Conservation (phyloP, 1,140 invertebrate genomes). For the Aplysia californica region DNA sequence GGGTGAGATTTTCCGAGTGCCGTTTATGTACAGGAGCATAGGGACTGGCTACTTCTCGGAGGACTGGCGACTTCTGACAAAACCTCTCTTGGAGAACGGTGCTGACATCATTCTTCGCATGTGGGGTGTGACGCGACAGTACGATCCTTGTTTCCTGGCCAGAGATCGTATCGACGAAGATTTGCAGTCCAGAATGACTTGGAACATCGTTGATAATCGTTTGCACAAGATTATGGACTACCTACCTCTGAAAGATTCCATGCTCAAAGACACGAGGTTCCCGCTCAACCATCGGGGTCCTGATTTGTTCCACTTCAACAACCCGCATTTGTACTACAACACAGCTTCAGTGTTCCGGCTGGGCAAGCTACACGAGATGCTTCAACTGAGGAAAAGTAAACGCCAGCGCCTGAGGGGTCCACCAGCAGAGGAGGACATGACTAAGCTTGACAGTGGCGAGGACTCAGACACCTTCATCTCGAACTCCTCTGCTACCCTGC, state of each 20-base stretch:
- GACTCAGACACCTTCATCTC: too few species aligned
- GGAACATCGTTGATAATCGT: neutral
- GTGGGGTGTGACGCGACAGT: conserved; percentile 7
- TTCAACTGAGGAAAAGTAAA: neutral
- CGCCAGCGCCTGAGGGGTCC: too few species aligned
- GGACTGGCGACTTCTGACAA: conserved; percentile 6
- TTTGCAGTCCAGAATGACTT: neutral
- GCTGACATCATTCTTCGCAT: conserved; percentile 8
- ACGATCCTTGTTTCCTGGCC: neutral
- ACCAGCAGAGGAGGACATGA: too few species aligned
- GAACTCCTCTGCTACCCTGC: too few species aligned
- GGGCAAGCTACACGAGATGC: neutral
- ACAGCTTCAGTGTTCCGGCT: neutral
- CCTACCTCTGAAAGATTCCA: conserved; percentile 2
- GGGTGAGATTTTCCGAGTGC: conserved; percentile 3
- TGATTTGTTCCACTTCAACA: conserved; percentile 3
- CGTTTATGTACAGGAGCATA: neutral
- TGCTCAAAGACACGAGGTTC: conserved; percentile 1
- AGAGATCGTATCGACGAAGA: neutral
- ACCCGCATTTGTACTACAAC: conserved; percentile 5
- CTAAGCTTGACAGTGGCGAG: too few species aligned
- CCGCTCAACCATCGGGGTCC: conserved; percentile 3
- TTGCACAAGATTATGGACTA: neutral
- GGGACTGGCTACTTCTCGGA: neutral
- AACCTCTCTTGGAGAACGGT: conserved; percentile 16